Evolutionary conservation across 2,113 vertebrate species (phyloP), one percentile per base, ranked within the genome.

Genomic region (Monopterus albus): DNA sequence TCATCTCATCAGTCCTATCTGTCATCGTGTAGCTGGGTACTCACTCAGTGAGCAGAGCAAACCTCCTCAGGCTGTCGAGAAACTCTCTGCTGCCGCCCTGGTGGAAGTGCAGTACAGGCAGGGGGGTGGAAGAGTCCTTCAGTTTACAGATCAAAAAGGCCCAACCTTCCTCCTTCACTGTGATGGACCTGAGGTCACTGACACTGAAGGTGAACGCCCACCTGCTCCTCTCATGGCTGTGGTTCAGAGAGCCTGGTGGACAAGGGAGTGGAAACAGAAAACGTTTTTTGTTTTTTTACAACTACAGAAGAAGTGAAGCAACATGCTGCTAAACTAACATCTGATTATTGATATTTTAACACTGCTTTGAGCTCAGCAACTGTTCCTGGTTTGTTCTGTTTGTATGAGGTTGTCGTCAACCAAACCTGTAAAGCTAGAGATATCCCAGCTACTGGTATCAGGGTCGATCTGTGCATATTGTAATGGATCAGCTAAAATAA

Each of bases 21-120:
- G 13, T 26, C 40, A 20, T 8, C 7, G 9, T 36, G 13, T 1
- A 6, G 23, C 15, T 7, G 33, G 61, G 79, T 91, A 96, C 97
- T 96, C 93, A 99, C 96, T 96, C 93, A 84, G 81, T 95, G 56
- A 99, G 93, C 53, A 91, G 88, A 76, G 96, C 89, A 3, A 94
- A 95, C 84, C 94, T 96, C 91, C 94, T 90, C 82, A 99, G 94
- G 85, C 87, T 92, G 76, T 96, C 94, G 89, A 98, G 92, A 75
- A 99, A 94, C 36, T 88, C 80, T 45, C 82, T 91, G 92, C 94
- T 96, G 72, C 97, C 96, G 53, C 97, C 97, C 61, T 93, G 96
- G 91, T 99, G 96, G 87, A 99, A 98, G 83, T 98, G 96, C 72
- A 99, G 94, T 63, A 95, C 87, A 40, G 98, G 96, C 58, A 96